Percentiles rank a stretch among this genome's conserved stretches.
Evolutionary conservation across 2,113 vertebrate species (phyloP).

Genomic region (Ahaetulla prasina): DNA sequence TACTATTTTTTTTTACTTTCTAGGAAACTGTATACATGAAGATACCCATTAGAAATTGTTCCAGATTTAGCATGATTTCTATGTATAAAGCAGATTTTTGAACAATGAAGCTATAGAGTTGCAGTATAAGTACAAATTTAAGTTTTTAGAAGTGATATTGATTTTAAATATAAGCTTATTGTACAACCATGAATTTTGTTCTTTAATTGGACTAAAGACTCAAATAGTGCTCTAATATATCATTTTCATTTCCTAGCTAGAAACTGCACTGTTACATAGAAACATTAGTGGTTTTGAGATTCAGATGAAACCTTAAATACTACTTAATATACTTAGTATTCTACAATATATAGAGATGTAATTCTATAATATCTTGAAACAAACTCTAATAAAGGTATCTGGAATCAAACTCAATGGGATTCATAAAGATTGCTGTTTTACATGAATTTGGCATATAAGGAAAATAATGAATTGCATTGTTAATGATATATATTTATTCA

Average conservation of each 20-base stretch:
- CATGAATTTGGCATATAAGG: background rate
- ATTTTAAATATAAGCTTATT: slow-evolving; percentile 35
- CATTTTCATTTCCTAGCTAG: background rate
- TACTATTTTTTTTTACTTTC: slow-evolving; percentile 30
- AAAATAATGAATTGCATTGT: background rate
- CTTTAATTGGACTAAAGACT: background rate
- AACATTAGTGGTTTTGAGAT: background rate
- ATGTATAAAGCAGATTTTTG: background rate
- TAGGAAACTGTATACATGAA: slow-evolving; percentile 24
- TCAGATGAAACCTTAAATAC: background rate
- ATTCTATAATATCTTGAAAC: background rate
- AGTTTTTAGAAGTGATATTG: slow-evolving; percentile 21
- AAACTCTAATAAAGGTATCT: background rate
- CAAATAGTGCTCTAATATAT: background rate
- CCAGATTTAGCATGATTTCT: slow-evolving; percentile 29
- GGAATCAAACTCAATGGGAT: background rate
- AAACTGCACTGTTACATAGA: background rate
- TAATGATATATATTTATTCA: background rate
- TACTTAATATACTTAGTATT: background rate
- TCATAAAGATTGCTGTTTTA: background rate
- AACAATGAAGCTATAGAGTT: slow-evolving; percentile 35
- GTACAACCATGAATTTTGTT: slow-evolving; percentile 29
- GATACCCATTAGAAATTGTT: slow-evolving; percentile 10
- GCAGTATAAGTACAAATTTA: slow-evolving; percentile 32
- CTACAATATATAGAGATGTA: background rate